Evolutionary conservation across 2,888 invertebrate species (phyloP), one percentile per base, ranked within the genome.

Genomic region (Ormyrus labotus): DNA sequence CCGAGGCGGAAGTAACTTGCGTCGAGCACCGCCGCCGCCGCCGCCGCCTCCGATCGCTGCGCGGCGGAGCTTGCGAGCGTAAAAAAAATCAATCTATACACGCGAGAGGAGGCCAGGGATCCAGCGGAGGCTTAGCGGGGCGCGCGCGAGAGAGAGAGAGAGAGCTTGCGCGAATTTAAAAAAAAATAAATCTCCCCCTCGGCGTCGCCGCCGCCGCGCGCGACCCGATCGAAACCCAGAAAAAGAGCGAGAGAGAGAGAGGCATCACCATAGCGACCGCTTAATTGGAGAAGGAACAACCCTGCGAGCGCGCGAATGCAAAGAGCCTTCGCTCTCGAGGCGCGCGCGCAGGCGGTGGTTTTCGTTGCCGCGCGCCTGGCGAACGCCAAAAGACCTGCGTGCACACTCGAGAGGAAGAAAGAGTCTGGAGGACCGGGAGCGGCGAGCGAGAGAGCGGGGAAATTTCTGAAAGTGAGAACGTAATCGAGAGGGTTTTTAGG

Each of bases 241-340:
- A 19, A 19, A 19, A 19, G 19, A 19, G 19, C 19, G 19, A 19
- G 19, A 19, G 19, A 19, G 19, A 19, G 67, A 9, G 64, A 34
- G 19, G 81, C 81, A 88, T 88, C 88, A 84, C 88, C 88, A 88
- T 88, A 88, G 88, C 87, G 87, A 87, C 88, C 86, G 86, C 85
- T 88, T 88, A 88, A 88, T 88, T 88, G 87, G 87, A 88, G 85
- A 87, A 87, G 86, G 86, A 87, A 85, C 85, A 10, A 19, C 10
- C 48, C 9, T 57, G 47, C 10, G 7, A 5, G 9, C 8, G 19
- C 19, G 34, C 58, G 60, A 19, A 60, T 13, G 50, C 19, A 51
- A 67, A 61, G 57, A 55, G 68, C 6, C 6, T 19, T 19, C 19
- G 19, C 84, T 85, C 85, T 84, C 85, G 69, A 71, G 19, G 9